Conservation (phyloP, 1,140 invertebrate genomes). For the Eumeta japonica region DNA sequence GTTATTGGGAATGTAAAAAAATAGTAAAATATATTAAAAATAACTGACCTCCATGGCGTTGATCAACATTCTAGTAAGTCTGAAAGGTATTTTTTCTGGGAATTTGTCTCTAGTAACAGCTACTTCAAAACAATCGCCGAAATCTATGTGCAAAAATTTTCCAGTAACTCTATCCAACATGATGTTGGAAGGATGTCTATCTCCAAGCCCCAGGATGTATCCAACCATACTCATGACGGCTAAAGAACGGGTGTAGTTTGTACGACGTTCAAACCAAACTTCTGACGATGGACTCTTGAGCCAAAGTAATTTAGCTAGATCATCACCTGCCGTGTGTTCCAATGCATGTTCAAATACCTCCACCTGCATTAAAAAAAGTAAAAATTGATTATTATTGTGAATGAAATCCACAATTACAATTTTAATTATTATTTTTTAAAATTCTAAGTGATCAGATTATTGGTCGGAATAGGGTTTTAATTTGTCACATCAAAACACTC, state of each 20-base stretch:
- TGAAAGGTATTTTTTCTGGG: slow-evolving; percentile 99
- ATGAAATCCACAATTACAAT: not conserved
- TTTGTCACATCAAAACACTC: no score
- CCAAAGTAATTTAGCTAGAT: slow-evolving; percentile 93
- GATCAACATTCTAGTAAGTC: slow-evolving; percentile 96
- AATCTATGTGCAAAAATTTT: slow-evolving; percentile 99
- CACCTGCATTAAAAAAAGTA: slow-evolving; percentile 57
- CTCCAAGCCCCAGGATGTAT: slow-evolving; percentile 77
- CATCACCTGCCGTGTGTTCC: slow-evolving; percentile 93
- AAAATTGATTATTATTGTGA: slow-evolving; percentile 1
- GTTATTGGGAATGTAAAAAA: no score
- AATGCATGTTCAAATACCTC: slow-evolving; percentile 99
- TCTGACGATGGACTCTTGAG: slow-evolving; percentile 96
- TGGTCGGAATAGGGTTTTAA: no score
- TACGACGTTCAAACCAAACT: slow-evolving; percentile 97
- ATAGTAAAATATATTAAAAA: no score
- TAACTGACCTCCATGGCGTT: slow-evolving; percentile 91
- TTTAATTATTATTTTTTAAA: no score
- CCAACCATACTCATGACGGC: slow-evolving; percentile 99
- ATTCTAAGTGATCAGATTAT: no score
- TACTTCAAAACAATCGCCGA: slow-evolving; percentile 99
- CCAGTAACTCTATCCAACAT: slow-evolving; percentile 97
- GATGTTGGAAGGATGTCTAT: slow-evolving; percentile 96
- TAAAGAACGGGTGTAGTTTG: slow-evolving; percentile 96
- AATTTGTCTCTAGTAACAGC: slow-evolving; percentile 99